Conservation (phyloP, 2,888 invertebrate genomes). For the Protonemura montana region DNA sequence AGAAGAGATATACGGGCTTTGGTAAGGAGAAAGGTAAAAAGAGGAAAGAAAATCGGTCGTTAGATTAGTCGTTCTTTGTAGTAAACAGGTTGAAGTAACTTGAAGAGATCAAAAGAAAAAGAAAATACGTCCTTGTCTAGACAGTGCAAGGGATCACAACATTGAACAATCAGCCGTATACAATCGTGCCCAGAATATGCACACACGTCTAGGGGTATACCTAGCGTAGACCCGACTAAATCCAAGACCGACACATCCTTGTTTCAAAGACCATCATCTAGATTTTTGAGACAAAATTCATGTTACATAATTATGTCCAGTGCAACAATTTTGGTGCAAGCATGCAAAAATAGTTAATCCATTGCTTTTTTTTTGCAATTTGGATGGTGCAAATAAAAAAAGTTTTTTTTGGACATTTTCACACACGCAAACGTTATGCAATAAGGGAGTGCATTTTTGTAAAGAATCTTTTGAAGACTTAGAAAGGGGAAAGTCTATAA, state of each 20-base stretch:
- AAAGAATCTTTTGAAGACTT: not conserved
- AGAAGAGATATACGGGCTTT: slow-evolving; percentile 40
- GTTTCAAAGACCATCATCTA: not conserved
- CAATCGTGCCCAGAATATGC: slow-evolving; percentile 30
- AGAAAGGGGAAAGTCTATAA: not conserved
- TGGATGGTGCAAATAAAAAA: not conserved
- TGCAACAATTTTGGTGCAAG: slow-evolving; percentile 8
- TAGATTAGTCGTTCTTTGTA: slow-evolving; percentile 34
- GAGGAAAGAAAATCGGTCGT: slow-evolving; percentile 13
- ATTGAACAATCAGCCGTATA: slow-evolving; percentile 39
- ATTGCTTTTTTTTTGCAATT: not conserved
- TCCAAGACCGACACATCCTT: slow-evolving; percentile 32
- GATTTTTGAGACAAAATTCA: not conserved
- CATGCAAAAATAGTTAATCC: not conserved
- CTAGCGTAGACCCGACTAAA: slow-evolving; percentile 28
- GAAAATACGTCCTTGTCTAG: slow-evolving; percentile 7
- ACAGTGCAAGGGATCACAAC: slow-evolving; percentile 18
- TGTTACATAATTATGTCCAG: not conserved
- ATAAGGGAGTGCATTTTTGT: not conserved
- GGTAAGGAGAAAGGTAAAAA: slow-evolving; percentile 27
- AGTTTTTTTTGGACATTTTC: not conserved
- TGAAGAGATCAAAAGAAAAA: not conserved
- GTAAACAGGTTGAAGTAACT: not conserved
- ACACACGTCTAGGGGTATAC: slow-evolving; percentile 35
- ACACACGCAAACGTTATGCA: not conserved